Base-by-base conservation (phyloP, 2,113 vertebrate species). In the human region DNA sequence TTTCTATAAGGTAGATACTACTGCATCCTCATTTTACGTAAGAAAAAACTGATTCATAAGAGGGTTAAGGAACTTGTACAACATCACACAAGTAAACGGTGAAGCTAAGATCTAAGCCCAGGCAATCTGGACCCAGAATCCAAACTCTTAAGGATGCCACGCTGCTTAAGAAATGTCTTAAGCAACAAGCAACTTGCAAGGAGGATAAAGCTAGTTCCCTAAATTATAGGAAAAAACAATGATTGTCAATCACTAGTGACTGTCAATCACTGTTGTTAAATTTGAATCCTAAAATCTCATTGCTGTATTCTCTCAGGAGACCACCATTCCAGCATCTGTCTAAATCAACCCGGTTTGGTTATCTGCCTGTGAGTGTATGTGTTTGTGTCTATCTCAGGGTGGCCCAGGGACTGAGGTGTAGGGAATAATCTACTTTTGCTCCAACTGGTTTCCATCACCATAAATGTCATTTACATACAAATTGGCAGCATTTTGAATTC, bases 381-480 rank as follows among this genome's bases (percentile, higher is more conserved):
- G 12, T 59, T 6, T 27, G 50, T 20, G 52, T 94, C 30, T 25
- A 4, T 83, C 35, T 82, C 13, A 23, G 13, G 8, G 45, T 61
- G 52, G 35, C 48, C 57, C 1, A 6, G 43, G 38, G 38, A 73
- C 55, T 76, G 27, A 82, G 52, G 25, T 80, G 12, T 1, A 76
- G 38, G 52, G 20, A 90, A 66, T 79, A 89, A 92, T 45, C 43
- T 88, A 79, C 55, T 81, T 86, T 73, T 82, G 82, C 40, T 90
- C 88, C 75, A 84, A n/a, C 23, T 92, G 55, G 59, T 75, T 89
- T 86, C 86, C 45, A 45, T 83, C 97, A 96, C 96, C 95, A 84
- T 96, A 97, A 78, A 97, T 97, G 93, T 96, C 97, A 98, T 92
- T 96, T 94, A 40, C 96, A 96, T 75, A 95, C 90, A 97, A 97